Evolutionary conservation across 2,797 vertebrate genomes (phyloP).

Genomic region (Crossoptilon crossoptilon): DNA sequence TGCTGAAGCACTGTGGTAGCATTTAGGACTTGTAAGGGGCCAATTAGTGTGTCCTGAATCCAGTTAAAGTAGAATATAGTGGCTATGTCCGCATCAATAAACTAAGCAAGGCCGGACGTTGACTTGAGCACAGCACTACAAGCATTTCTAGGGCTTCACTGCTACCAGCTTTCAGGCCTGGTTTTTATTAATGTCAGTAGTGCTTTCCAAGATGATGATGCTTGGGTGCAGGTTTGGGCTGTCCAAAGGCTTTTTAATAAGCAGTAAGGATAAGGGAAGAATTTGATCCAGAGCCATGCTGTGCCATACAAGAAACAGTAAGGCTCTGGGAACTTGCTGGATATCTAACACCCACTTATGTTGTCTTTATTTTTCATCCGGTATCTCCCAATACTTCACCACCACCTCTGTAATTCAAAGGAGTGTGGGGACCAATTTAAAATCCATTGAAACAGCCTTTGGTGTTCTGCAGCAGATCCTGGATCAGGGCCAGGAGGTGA

Average conservation of each 20-base stretch:
- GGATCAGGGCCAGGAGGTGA: conserved; percentile 33
- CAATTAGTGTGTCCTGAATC: not conserved
- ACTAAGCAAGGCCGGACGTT: not conserved
- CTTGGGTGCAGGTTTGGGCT: not conserved
- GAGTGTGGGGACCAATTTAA: conserved; percentile 17
- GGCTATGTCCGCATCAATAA: not conserved
- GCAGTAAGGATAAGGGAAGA: not conserved
- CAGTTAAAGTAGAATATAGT: not conserved
- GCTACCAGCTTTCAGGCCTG: fast-evolving
- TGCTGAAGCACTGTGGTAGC: not conserved
- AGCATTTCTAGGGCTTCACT: fast-evolving
- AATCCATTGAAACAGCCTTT: conserved; percentile 28
- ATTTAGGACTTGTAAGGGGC: not conserved
- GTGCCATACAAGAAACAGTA: not conserved
- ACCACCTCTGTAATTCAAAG: conserved; percentile 11
- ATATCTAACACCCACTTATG: not conserved
- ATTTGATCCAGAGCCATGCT: not conserved
- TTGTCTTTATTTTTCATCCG: conserved; percentile 2
- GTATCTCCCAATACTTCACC: not conserved
- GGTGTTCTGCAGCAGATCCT: not conserved
- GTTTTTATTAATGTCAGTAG: fast-evolving
- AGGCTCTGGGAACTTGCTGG: not conserved
- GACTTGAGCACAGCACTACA: fast-evolving
- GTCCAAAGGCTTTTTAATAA: not conserved
- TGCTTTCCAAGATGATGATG: fast-evolving